phyloP scores from a whole-genome alignment of 2,113 vertebrate genomes.

The Cheilinus undulatus region DNA sequence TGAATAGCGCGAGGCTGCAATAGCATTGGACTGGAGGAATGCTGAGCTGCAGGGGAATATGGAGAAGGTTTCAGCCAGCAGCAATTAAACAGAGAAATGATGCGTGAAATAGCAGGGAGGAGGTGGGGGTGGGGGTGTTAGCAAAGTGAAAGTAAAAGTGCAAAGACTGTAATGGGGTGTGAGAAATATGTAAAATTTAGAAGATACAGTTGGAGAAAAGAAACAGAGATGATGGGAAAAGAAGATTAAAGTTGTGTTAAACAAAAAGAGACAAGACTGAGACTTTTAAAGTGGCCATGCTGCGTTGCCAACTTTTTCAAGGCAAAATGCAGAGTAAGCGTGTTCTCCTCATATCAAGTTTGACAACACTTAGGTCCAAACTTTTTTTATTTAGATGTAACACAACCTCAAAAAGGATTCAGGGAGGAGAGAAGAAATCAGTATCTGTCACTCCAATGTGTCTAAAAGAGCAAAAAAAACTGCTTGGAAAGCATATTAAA shows the following conservation, averaged over 20 bases:
- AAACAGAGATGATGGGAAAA: slow-evolving; percentile 28
- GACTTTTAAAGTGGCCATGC: slow-evolving; percentile 26
- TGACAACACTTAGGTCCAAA: slow-evolving; percentile 25
- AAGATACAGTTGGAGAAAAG: slow-evolving; percentile 8
- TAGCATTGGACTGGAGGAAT: slow-evolving; percentile 72
- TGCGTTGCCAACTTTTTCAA: background rate
- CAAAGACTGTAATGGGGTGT: slow-evolving; percentile 36
- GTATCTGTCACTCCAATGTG: background rate
- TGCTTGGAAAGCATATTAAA: background rate
- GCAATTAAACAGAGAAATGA: slow-evolving; percentile 86
- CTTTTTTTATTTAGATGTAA: slow-evolving; percentile 7
- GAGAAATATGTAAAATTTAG: slow-evolving; percentile 35
- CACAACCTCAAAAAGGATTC: slow-evolving; percentile 36
- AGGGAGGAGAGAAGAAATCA: slow-evolving; percentile 9
- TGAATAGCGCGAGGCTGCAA: slow-evolving; percentile 75
- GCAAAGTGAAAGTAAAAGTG: slow-evolving; percentile 50
- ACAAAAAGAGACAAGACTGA: slow-evolving; percentile 20
- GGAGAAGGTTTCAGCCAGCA: slow-evolving; percentile 76
- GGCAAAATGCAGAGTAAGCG: slow-evolving; percentile 35
- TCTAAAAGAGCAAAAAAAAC: slow-evolving; percentile 12
- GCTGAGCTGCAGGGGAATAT: slow-evolving; percentile 69
- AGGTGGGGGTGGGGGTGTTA: slow-evolving; percentile 40
- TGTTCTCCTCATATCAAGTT: slow-evolving; percentile 43
- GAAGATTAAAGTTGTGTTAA: slow-evolving; percentile 25
- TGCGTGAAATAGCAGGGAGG: slow-evolving; percentile 79